Evolutionary conservation across 1,140 invertebrate genomes (phyloP), one percentile per base, ranked within the genome.

Genomic region (Eciton burchellii): DNA sequence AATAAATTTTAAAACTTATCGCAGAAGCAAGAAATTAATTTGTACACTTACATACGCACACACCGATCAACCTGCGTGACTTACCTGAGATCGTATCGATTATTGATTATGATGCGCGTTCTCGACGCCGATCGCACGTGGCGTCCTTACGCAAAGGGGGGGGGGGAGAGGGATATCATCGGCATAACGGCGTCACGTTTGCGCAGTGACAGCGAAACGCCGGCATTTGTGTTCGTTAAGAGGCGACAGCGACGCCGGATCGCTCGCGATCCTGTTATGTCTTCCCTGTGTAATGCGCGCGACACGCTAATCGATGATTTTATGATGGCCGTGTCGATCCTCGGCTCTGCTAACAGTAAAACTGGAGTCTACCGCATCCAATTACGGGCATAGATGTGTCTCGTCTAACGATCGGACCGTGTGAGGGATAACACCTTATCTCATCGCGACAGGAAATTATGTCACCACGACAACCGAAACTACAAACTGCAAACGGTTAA

Each of bases 271-370:
- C 49, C 1, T 29, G 41, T 73, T 24, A 2, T 59, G 16, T 60
- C 43, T 35, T 47, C 16, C 14, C 41, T 16, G 9, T 12, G 26
- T 26, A 29, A 72, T 57, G 21, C 9, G 21, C 57, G 16, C 6
- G 71, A 1, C 21, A 52, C n/a, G 26, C 41, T 62, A 62, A 74
- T 74, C 71, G 57, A 16, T 11, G 24, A 41, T 24, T 45, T 73
- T 60, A 59, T 56, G 56, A 73, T 29, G 16, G 56, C 60, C 57
- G 43, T 56, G 47, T 74, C 12, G 47, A 62, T 47, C 54, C 16
- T 74, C 49, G 24, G 35, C 16, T 21, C 43, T 29, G 14, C 21
- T 74, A 74, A 74, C 71, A 60, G 71, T 74, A 74, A 74, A 73
- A 62, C 57, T 49, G 24, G 24, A 56, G n/a, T 19, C 14, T 8